These are phyloP conservation scores for Pagetopsis macropterus DNA, from an alignment of 2,797 vertebrate genomes.

Conservation along the genomic window DNA sequence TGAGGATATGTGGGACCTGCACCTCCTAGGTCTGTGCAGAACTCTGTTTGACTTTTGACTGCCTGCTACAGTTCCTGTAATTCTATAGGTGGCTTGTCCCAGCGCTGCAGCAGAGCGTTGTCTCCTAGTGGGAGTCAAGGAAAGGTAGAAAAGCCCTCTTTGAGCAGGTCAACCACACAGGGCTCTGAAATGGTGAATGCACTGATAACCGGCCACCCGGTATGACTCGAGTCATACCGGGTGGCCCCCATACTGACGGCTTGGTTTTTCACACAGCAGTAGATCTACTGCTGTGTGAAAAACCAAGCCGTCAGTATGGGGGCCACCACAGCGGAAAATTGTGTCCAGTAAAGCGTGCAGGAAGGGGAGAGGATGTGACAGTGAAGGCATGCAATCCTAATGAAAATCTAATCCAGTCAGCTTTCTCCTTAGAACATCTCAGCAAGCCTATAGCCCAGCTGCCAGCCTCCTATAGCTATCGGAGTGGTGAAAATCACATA, in stretches of 20 bases:
- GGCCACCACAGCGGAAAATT: constrained; percentile 80
- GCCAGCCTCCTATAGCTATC: constrained; percentile 48
- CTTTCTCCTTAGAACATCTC: constrained; percentile 52
- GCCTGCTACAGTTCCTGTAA: constrained; percentile 40
- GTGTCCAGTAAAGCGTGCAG: constrained; percentile 83
- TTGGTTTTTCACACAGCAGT: too few species aligned
- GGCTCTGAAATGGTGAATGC: constrained; percentile 61
- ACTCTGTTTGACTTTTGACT: constrained; percentile 51
- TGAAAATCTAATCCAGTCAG: constrained; percentile 83
- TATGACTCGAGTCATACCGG: constrained; percentile 37
- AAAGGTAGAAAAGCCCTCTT: constrained; percentile 57
- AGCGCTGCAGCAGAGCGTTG: constrained; percentile 48
- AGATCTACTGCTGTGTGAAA: constrained; percentile 58
- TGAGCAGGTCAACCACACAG: constrained; percentile 62
- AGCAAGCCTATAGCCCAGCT: constrained; percentile 41
- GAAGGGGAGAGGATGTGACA: constrained; percentile 78
- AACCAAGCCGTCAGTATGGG: constrained; percentile 71
- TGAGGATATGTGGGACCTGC: constrained; percentile 37
- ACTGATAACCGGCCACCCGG: constrained; percentile 73
- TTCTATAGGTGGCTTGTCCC: constrained; percentile 50
- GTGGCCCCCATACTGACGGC: too few species aligned
- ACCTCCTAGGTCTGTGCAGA: constrained; percentile 40
- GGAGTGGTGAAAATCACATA: constrained; percentile 48
- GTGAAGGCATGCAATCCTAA: constrained; percentile 83
- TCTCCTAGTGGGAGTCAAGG: constrained; percentile 47